These are phyloP conservation scores for Scartelaos histophorus DNA, from an alignment of 2,113 vertebrate species.

Conservation along the genomic window DNA sequence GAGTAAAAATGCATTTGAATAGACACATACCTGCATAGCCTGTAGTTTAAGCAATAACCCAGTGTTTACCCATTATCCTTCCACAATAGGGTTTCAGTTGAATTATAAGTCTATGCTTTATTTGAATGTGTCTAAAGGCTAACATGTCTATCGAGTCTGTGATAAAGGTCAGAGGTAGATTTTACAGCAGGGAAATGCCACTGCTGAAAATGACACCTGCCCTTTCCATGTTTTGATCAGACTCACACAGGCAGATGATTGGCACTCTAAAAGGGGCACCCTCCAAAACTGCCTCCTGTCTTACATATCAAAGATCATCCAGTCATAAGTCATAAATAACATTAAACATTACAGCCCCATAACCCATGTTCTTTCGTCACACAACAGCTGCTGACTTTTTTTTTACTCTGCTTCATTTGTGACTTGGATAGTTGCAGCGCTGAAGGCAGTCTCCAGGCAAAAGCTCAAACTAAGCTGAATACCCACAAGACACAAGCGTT, in stretches of 20 bases:
- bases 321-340: not conserved
- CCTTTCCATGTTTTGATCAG: constrained; percentile 76
- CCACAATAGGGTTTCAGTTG: not conserved
- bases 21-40: not conserved
- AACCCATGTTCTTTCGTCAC: not conserved
- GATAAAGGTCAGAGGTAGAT: constrained; percentile 75
- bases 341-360: not conserved
- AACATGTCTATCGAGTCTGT: constrained; percentile 33
- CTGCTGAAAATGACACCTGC: constrained; percentile 74
- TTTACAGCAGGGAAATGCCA: constrained; percentile 44
- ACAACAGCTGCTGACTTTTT: constrained; percentile 3
- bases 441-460: constrained; percentile 21
- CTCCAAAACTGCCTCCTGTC: not conserved
- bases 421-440: constrained; percentile 10
- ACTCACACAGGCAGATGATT: constrained; percentile 55
- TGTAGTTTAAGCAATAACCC: not conserved
- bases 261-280: constrained; percentile 47
- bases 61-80: not conserved
- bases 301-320: not conserved
- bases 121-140: constrained; percentile 18
- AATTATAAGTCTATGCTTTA: not conserved
- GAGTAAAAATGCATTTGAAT: not conserved
- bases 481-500: not conserved
- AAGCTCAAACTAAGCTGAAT: constrained; percentile 15
- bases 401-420: constrained; percentile 18